These are phyloP conservation scores for Mizuhopecten yessoensis DNA, from an alignment of 1,140 invertebrate genomes.

Conservation along the genomic window DNA sequence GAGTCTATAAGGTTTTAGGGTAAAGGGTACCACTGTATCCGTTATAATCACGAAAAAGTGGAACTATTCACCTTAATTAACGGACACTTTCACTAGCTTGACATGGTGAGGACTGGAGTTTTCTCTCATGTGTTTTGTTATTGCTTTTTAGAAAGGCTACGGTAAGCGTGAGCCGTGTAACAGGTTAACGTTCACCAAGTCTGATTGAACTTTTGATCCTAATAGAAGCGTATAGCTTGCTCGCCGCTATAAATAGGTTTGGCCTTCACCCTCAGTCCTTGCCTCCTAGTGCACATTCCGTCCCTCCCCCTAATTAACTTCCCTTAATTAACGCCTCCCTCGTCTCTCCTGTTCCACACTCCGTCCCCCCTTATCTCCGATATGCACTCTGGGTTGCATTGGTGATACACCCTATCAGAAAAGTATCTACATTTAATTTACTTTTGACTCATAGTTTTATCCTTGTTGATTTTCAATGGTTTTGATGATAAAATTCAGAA, in stretches of 20 bases:
- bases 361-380: not conserved
- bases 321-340: not conserved
- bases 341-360: not conserved
- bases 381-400: not conserved
- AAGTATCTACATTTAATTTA: not conserved
- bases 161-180: too few species aligned
- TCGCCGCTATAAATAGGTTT: not conserved
- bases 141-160: too few species aligned
- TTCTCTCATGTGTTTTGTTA: too few species aligned
- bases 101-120: too few species aligned
- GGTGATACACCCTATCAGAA: not conserved
- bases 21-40: too few species aligned
- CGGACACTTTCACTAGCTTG: too few species aligned
- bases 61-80: too few species aligned
- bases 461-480: not conserved
- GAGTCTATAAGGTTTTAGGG: too few species aligned
- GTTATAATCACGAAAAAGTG: too few species aligned
- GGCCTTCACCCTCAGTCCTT: not conserved
- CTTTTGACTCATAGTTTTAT: not conserved
- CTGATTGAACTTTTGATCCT: too few species aligned
- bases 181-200: too few species aligned
- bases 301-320: not conserved
- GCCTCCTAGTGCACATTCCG: not conserved
- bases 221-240: not conserved
- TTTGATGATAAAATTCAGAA: too few species aligned